phyloP scores from a whole-genome alignment of 2,797 vertebrate genomes.

The Cynodonichthys magdalenae region DNA sequence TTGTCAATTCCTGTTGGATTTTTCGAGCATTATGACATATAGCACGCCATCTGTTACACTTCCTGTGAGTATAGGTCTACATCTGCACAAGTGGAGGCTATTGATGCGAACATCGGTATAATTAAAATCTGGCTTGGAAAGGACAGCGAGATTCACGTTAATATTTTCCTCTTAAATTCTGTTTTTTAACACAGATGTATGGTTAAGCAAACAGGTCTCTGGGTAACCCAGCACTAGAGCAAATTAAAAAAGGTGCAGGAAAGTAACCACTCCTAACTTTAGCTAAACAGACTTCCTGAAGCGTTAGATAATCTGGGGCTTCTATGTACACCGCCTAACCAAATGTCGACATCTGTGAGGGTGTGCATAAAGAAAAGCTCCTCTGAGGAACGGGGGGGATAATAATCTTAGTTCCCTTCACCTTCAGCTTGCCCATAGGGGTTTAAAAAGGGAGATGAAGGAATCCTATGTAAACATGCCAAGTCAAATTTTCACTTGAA shows the following conservation, averaged over 20 bases:
- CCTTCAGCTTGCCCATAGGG: constrained; percentile 79
- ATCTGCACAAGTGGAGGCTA: constrained; percentile 55
- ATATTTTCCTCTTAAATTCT: constrained; percentile 26
- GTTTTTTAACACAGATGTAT: constrained; percentile 40
- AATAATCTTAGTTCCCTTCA: constrained; percentile 82
- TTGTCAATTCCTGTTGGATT: constrained; percentile 81
- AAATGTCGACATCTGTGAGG: constrained; percentile 85
- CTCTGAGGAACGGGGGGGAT: constrained; percentile 78
- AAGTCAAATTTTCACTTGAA: constrained; percentile 79
- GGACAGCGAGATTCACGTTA: constrained; percentile 44
- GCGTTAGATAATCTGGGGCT: constrained; percentile 78
- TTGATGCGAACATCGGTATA: constrained; percentile 56
- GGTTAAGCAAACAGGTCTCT: constrained; percentile 49
- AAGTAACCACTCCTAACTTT: constrained; percentile 77
- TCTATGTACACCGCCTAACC: constrained; percentile 80
- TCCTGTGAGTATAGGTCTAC: constrained; percentile 61
- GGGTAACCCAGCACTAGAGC: constrained; percentile 44
- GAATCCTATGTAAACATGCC: constrained; percentile 82
- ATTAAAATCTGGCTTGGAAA: constrained; percentile 41
- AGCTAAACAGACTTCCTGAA: constrained; percentile 77
- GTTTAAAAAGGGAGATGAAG: constrained; percentile 78
- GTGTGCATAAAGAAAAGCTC: constrained; percentile 81
- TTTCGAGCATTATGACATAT: constrained; percentile 80
- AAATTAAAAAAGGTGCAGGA: constrained; percentile 53
- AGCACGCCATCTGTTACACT: constrained; percentile 75